phyloP scores from a whole-genome alignment of 2,113 vertebrate genomes.

The Patagioenas fasciata region DNA sequence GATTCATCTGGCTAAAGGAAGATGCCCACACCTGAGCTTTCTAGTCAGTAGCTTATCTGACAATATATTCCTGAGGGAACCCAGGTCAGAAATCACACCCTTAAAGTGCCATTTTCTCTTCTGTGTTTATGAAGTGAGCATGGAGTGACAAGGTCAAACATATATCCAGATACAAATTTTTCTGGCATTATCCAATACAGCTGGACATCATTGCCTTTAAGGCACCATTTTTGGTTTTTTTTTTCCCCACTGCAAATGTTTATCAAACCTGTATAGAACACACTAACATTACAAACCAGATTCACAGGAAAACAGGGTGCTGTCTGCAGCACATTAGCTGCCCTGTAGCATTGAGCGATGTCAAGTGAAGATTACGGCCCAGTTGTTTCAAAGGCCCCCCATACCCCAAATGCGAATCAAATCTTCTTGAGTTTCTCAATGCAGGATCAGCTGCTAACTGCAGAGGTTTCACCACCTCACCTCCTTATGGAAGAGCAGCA shows the following conservation, averaged over 20 bases:
- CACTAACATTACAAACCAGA: background rate
- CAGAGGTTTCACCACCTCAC: background rate
- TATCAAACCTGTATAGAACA: background rate
- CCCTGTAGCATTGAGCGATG: rapidly evolving
- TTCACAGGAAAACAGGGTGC: background rate
- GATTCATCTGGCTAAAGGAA: background rate
- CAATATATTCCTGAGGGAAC: background rate
- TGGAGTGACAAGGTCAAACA: background rate
- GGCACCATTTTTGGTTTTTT: background rate
- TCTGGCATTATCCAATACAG: background rate
- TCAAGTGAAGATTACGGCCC: background rate
- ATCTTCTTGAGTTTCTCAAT: background rate
- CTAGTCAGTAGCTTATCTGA: background rate
- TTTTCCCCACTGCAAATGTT: background rate
- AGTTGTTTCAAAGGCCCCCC: background rate
- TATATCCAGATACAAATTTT: background rate
- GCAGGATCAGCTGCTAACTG: background rate
- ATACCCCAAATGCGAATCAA: rapidly evolving
- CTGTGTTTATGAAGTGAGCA: background rate
- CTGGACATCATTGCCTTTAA: background rate
- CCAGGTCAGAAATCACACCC: background rate
- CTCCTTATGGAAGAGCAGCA: background rate
- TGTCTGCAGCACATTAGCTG: background rate
- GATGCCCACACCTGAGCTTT: background rate
- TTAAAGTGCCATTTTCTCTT: background rate